Percentiles rank a stretch among this genome's conserved stretches.
These are phyloP conservation scores for Capromys pilorides DNA, from an alignment of 2,797 vertebrate genomes.

Conservation along the genomic window DNA sequence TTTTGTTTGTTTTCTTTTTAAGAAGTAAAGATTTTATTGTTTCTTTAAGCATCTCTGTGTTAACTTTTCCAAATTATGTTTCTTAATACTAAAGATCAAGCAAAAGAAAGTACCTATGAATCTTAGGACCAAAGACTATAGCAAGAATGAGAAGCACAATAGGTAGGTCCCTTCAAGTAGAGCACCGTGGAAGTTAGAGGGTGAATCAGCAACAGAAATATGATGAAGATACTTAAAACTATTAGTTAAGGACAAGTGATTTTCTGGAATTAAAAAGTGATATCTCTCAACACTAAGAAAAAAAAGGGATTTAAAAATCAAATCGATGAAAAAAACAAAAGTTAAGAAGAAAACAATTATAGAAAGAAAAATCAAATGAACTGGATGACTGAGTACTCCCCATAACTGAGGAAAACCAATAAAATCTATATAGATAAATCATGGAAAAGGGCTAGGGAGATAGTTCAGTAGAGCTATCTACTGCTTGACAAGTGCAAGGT, in stretches of 20 bases:
- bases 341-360: neutral
- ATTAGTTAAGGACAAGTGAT: neutral
- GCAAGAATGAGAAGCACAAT: neutral
- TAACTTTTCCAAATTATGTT: neutral
- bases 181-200: neutral
- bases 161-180: neutral
- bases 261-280: neutral
- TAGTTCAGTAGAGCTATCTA: too few relatives aligned
- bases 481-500: too few relatives aligned
- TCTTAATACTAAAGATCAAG: neutral
- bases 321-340: neutral
- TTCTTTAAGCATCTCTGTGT: neutral
- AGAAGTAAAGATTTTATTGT: neutral
- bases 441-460: neutral
- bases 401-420: neutral
- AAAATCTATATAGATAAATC: neutral
- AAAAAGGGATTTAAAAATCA: neutral
- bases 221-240: neutral
- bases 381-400: neutral
- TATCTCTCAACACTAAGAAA: neutral
- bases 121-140: neutral
- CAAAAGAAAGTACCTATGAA: neutral
- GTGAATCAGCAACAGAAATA: neutral
- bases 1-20: too few relatives aligned
- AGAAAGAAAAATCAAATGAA: neutral